A percentile compares a stretch with the other conserved stretches of the same genome.
Evolutionary conservation across 2,113 vertebrate species (phyloP).

Genomic region (Megaceryle maxima): DNA sequence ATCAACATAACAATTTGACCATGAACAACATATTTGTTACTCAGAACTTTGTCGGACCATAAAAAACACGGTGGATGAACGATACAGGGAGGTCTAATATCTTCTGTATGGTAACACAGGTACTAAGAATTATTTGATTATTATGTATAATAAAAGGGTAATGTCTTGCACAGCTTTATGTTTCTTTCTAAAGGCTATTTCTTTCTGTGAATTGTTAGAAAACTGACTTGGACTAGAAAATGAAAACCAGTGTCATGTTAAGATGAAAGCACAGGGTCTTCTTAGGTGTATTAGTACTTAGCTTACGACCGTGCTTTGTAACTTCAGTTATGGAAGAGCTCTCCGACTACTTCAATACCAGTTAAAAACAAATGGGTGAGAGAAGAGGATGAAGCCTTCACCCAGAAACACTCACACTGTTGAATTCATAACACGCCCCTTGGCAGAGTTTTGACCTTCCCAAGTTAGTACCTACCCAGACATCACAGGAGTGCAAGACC

Average conservation of each 20-base stretch:
- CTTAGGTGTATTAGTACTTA: background rate
- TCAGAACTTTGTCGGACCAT: background rate
- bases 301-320: background rate
- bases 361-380: background rate
- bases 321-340: background rate
- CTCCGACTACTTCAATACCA: background rate
- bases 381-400: background rate
- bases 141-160: background rate
- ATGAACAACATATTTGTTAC: background rate
- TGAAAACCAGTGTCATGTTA: background rate
- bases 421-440: background rate
- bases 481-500: background rate
- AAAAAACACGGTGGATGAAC: background rate
- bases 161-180: background rate
- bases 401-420: background rate
- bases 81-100: background rate
- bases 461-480: background rate
- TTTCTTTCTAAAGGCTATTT: background rate
- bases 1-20: background rate
- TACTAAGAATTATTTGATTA: background rate
- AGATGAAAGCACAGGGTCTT: background rate
- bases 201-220: background rate
- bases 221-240: background rate
- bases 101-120: background rate
- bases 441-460: background rate